phyloP scores from a whole-genome alignment of 2,113 vertebrate genomes.

The Pluvialis apricaria region DNA sequence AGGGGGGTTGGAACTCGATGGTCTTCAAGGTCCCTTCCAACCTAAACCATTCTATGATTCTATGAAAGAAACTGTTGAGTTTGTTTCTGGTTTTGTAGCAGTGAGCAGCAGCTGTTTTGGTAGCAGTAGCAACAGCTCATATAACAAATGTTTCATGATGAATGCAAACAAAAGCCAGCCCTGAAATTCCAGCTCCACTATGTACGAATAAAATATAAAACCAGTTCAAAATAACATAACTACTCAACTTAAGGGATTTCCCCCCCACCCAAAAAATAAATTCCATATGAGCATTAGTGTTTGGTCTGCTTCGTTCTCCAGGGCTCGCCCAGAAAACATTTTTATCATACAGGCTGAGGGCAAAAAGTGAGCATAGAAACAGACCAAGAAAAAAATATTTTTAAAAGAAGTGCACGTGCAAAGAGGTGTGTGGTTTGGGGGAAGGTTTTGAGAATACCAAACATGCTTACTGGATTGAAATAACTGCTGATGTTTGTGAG shows the following conservation, averaged over 20 bases:
- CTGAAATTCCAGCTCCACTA: conserved; percentile 70
- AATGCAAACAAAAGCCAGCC: conserved; percentile 74
- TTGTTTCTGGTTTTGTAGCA: conserved; percentile 43
- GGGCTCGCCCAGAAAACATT: conserved; percentile 44
- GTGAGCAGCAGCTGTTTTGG: conserved; percentile 63
- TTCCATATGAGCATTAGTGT: conserved; percentile 71
- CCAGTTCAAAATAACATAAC: conserved; percentile 66
- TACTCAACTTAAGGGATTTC: conserved; percentile 27
- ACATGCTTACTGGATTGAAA: conserved; percentile 23
- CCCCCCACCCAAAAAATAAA: conserved; percentile 60
- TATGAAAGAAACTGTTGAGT: neutral
- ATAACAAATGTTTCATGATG: conserved; percentile 73
- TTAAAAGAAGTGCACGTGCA: conserved; percentile 16
- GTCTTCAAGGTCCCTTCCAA: no score
- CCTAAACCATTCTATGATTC: no score
- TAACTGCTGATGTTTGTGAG: conserved; percentile 34
- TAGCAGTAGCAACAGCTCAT: conserved; percentile 72
- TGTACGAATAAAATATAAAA: conserved; percentile 61
- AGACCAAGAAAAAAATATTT: conserved; percentile 20
- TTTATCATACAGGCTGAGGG: conserved; percentile 51
- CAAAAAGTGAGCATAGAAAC: conserved; percentile 41
- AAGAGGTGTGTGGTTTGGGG: conserved; percentile 9
- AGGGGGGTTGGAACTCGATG: no score
- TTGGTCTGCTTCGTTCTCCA: conserved; percentile 40
- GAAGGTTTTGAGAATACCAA: neutral